Evolutionary conservation across 2,113 vertebrate genomes (phyloP), one percentile per base, ranked within the genome.

Genomic region (Aegithalos caudatus): DNA sequence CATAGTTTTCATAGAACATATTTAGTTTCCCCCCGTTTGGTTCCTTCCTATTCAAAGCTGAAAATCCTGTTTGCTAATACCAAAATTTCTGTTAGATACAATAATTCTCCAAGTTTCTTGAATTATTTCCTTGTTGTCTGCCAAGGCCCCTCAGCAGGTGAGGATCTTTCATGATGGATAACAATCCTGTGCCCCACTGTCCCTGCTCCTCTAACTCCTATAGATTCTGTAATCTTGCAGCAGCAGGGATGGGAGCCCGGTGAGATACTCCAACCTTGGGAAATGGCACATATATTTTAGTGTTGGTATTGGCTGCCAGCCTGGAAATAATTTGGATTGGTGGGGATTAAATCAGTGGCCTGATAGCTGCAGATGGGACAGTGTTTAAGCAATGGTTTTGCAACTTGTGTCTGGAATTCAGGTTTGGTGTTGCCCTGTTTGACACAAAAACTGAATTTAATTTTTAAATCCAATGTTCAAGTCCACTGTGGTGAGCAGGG

Each of bases 191-290:
- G 37, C 40, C n/a, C 21, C 3, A 22, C 45, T 65, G 13, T 37
- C 0, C 5, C 42, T 10, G 67, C 42, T 79, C 9, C 3, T 35
- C 51, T 53, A 47, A 35, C 31, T 23, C 8, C n/a, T 33, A 15
- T 25, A 79, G 57, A 31, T 12, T 31, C 24, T 53, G 4, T 19
- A 33, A 48, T n/a, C 42, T 21, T 81, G 86, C n/a, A 35, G 69
- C 3, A 42, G 64, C 53, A 77, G 37, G 15, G 33, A 58, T 2
- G 17, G 48, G 48, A 72, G 33, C 38, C 38, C 37, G 24, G 69
- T 0, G 2, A 70, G 70, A 29, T 37, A 51, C 45, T 80, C 57
- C 3, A 1, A 2, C 38, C 3, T 60, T 61, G 61, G 89, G 60
- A 85, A 72, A 53, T 1, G 8, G 82, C 40, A 58, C 1, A 2